These are phyloP conservation scores for Cisticola juncidis DNA, from an alignment of 2,113 vertebrate species.

Conservation along the genomic window DNA sequence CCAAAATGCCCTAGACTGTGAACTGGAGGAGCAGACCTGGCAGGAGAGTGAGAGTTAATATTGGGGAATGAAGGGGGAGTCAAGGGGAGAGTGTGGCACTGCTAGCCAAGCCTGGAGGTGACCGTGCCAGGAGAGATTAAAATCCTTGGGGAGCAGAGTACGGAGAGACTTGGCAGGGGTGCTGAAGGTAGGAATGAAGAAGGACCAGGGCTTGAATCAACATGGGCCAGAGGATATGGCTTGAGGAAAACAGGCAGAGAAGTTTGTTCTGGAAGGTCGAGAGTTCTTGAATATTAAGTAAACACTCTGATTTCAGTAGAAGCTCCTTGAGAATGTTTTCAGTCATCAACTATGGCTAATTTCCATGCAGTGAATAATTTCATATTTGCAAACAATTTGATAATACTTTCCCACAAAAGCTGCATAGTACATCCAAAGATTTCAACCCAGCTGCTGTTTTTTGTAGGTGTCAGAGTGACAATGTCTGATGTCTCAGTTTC, in stretches of 20 bases:
- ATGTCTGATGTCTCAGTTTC: neutral
- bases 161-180: neutral
- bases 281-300: neutral
- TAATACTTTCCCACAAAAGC: neutral
- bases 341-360: neutral
- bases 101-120: neutral
- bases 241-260: neutral
- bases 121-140: neutral
- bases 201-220: neutral
- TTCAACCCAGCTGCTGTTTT: accelerated
- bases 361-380: neutral
- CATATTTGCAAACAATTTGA: neutral
- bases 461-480: neutral
- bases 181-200: neutral
- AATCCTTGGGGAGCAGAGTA: neutral
- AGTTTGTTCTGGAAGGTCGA: neutral
- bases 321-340: neutral
- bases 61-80: neutral
- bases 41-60: neutral
- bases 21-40: accelerated
- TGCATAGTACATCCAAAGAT: accelerated
- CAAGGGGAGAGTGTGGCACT: neutral
- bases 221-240: neutral
- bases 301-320: neutral
- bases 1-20: neutral